phyloP scores from a whole-genome alignment of 2,113 vertebrate genomes.

The Tretioscincus oriximinensis region DNA sequence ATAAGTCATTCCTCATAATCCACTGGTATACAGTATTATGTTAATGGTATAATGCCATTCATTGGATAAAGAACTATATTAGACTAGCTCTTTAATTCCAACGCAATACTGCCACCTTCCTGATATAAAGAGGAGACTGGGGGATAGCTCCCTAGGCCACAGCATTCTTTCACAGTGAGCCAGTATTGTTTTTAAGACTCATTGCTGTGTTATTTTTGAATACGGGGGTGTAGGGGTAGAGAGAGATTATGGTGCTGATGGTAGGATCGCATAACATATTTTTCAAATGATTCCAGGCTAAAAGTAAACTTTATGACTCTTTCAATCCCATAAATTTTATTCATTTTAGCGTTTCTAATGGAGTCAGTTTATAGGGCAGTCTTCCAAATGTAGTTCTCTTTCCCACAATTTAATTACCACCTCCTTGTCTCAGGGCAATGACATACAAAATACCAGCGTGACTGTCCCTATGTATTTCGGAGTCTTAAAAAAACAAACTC shows the following conservation, averaged over 20 bases:
- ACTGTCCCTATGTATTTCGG: background rate
- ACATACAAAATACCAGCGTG: slow-evolving; percentile 10
- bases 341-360: slow-evolving; percentile 33
- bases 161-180: slow-evolving; percentile 57
- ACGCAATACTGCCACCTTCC: slow-evolving; percentile 94
- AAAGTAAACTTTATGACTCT: slow-evolving; percentile 49
- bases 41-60: slow-evolving; percentile 41
- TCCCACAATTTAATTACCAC: slow-evolving; percentile 35
- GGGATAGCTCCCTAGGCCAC: slow-evolving; percentile 26
- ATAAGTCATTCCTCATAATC: slow-evolving; percentile 64
- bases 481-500: background rate
- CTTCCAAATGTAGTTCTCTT: slow-evolving; percentile 36
- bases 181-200: slow-evolving; percentile 38
- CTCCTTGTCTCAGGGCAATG: slow-evolving; percentile 23
- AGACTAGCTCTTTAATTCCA: slow-evolving; percentile 46
- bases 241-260: slow-evolving; percentile 47
- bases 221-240: slow-evolving; percentile 42
- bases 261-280: slow-evolving; percentile 52
- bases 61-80: slow-evolving; percentile 31
- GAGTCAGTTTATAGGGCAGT: slow-evolving; percentile 31
- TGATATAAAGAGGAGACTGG: slow-evolving; percentile 69
- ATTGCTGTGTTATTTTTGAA: slow-evolving; percentile 60
- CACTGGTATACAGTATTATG: slow-evolving; percentile 51
- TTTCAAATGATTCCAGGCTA: slow-evolving; percentile 52
- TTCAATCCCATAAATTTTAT: slow-evolving; percentile 11